Evolutionary conservation across 2,888 invertebrate genomes (phyloP), one percentile per base, ranked within the genome.

Genomic region (Ormyrus rosae): DNA sequence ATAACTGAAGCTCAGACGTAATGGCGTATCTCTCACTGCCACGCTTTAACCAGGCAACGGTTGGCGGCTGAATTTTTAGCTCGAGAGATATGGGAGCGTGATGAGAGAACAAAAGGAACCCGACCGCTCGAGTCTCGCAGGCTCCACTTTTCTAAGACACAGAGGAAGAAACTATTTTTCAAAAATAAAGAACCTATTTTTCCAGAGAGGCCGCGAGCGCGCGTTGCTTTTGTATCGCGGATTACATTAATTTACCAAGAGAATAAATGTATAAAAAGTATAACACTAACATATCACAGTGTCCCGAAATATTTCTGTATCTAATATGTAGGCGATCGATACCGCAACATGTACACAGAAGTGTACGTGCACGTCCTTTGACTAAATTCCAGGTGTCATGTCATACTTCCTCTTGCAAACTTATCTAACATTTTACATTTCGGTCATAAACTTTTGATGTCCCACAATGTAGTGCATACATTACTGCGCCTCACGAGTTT

Each of bases 81-180:
- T 10, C 46, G 64, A 73, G 73, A 73, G 64, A 64, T 55, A 46
- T 69, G 34, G 13, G 51, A 71, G 13, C 46, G 7, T 58, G 10
- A 19, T n/a, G 10, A 68, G 6, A 69, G 13, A 64, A 56, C 9
- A 11, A 67, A 51, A 34, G 19, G n/a, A 10, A 1, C 46, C n/a
- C 56, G 53, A 6, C 45, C 56, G 45, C 46, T 53, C 46, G 63
- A 55, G 60, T 19, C 19, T 68, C 10, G 13, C 46, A n/a, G 1
- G 51, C 46, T 63, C 55, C 34, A 68, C 68, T 78, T 68, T 78
- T 74, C 79, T 11, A 58, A 13, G 48, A 61, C 13, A 77, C 7
- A 78, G 34, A 34, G 4, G 34, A 74, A 70, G 45, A 74, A 61
- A 50, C 69, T 81, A 81, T 81, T 81, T 81, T 81, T 81, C 73